phyloP scores from a whole-genome alignment of 2,888 invertebrate genomes.

The Priocnemis perturbator region DNA sequence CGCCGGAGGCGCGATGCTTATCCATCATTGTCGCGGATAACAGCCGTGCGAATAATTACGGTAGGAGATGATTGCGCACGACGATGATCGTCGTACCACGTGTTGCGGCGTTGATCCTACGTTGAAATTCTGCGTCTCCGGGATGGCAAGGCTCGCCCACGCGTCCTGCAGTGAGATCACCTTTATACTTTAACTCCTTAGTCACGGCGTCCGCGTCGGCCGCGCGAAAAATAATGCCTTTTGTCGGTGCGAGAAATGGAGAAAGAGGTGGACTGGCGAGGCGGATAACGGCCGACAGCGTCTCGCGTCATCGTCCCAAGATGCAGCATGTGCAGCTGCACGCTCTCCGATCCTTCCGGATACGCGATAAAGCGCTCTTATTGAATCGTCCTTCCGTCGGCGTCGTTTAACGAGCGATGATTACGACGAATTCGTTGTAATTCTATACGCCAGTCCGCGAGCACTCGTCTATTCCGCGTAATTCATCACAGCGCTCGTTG shows the following conservation, averaged over 20 bases:
- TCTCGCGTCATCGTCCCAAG: conserved; percentile 30
- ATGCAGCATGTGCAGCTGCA: conserved; percentile 5
- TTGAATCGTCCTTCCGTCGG: conserved; percentile 28
- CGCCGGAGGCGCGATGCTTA: no score
- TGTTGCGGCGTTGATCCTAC: no score
- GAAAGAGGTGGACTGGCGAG: background rate
- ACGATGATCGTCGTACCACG: no score
- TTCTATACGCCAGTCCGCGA: no score
- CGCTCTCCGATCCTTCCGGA: conserved; percentile 17
- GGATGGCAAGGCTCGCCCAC: conserved; percentile 46
- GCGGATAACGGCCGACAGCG: background rate
- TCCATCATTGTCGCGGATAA: no score
- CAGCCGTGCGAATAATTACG: no score
- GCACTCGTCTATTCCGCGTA: no score
- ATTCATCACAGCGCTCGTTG: no score
- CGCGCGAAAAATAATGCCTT: conserved; percentile 40
- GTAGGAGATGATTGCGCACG: conserved; percentile 11
- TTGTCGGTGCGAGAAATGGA: conserved; percentile 15
- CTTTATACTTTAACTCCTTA: conserved; percentile 61
- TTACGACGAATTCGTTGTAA: no score
- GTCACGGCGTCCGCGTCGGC: conserved; percentile 45
- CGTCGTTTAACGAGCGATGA: background rate
- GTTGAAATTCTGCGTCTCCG: background rate
- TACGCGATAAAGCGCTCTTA: conserved; percentile 8
- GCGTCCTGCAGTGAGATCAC: conserved; percentile 67